These are phyloP conservation scores for Lepus oiostolus DNA, from an alignment of 2,797 vertebrate species.

Conservation along the genomic window DNA sequence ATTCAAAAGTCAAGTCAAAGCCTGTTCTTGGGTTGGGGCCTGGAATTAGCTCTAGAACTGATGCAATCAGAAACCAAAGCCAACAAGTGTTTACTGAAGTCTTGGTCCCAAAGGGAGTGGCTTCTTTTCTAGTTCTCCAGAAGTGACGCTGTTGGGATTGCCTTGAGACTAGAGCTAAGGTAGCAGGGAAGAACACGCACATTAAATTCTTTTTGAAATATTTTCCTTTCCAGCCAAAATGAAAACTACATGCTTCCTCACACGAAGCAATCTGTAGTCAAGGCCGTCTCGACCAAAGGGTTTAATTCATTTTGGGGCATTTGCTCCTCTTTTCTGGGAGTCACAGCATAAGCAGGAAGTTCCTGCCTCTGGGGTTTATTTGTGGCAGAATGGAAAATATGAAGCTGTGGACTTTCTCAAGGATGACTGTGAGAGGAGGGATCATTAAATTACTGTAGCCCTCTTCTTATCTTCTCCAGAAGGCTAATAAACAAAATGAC, in stretches of 20 bases:
- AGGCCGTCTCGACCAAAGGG: not conserved
- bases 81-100: slow-evolving; percentile 58
- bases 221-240: slow-evolving; percentile 63
- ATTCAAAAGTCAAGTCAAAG: slow-evolving; percentile 61
- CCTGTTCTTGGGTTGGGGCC: slow-evolving; percentile 43
- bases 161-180: slow-evolving; percentile 13
- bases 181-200: not conserved
- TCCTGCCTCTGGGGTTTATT: slow-evolving; percentile 37
- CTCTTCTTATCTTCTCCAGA: slow-evolving; percentile 48
- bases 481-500: not conserved
- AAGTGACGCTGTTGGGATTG: not conserved
- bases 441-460: not conserved
- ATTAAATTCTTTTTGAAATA: slow-evolving; percentile 51
- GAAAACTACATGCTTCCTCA: slow-evolving; percentile 15
- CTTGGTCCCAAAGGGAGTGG: slow-evolving; percentile 13
- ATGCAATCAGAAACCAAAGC: slow-evolving; percentile 61
- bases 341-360: slow-evolving; percentile 58
- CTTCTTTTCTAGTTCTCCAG: not conserved
- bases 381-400: not conserved
- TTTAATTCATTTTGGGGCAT: not conserved
- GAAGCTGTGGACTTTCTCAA: slow-evolving; percentile 41
- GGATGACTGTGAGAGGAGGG: slow-evolving; percentile 24
- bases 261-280: not conserved
- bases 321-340: slow-evolving; percentile 15
- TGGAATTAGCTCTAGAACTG: slow-evolving; percentile 52